These are phyloP conservation scores for Thelaira solivaga DNA, from an alignment of 2,888 invertebrate genomes.

Conservation along the genomic window DNA sequence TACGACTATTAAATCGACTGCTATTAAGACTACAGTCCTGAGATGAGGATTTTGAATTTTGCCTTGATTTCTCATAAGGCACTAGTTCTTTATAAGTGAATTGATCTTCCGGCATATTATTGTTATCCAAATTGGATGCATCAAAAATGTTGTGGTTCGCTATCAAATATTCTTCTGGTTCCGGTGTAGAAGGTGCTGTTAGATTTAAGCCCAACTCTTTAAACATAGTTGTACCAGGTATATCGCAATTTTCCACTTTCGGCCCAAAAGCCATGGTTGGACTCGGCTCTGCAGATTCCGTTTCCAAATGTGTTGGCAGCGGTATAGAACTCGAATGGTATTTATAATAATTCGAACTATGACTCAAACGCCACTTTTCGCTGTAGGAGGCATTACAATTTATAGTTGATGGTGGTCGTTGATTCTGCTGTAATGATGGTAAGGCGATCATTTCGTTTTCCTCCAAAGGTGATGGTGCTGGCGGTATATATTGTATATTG, in stretches of 20 bases:
- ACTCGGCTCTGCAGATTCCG: conserved; percentile 73
- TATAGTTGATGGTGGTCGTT: conserved; percentile 25
- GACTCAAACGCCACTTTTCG: conserved; percentile 69
- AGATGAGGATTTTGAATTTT: conserved; percentile 67
- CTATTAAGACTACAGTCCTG: conserved; percentile 69
- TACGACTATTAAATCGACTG: conserved; percentile 70
- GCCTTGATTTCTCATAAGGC: conserved; percentile 64
- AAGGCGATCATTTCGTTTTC: conserved; percentile 33
- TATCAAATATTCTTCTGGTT: conserved; percentile 15
- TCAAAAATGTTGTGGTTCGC: conserved; percentile 19
- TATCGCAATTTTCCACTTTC: conserved; percentile 75
- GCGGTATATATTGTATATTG: conserved; percentile 26
- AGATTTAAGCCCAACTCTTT: conserved; percentile 70
- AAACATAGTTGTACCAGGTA: conserved; percentile 76
- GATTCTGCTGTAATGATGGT: conserved; percentile 10
- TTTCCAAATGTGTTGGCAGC: conserved; percentile 72
- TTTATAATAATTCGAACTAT: conserved; percentile 58
- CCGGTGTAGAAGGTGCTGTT: conserved; percentile 63
- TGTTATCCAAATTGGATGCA: conserved; percentile 62
- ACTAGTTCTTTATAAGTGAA: conserved; percentile 70
- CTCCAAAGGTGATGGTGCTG: conserved; percentile 1
- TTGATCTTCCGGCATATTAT: conserved; percentile 70
- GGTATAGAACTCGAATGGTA: conserved; percentile 66
- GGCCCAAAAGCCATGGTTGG: conserved; percentile 79
- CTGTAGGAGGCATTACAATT: conserved; percentile 60